phyloP scores from a whole-genome alignment of 2,888 invertebrate genomes.

The Dynastes tityus region DNA sequence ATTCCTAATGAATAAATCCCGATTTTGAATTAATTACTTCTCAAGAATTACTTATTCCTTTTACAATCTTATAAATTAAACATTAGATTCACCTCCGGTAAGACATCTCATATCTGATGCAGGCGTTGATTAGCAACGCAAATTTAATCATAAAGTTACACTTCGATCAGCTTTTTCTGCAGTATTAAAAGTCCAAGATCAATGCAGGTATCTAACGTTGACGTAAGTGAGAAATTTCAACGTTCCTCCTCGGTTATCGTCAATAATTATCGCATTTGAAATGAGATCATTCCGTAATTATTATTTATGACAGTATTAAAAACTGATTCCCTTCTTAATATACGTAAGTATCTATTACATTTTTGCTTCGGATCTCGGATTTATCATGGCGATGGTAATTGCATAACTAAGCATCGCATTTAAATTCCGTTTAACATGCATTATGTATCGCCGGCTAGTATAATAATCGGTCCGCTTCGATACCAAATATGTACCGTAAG shows the following conservation, averaged over 20 bases:
- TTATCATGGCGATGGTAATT: conserved; percentile 16
- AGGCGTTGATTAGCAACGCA: conserved; percentile 32
- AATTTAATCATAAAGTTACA: conserved; percentile 27
- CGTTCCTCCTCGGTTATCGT: background rate
- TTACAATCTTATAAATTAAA: conserved; percentile 27
- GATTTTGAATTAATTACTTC: background rate
- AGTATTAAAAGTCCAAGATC: background rate
- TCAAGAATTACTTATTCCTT: conserved; percentile 10
- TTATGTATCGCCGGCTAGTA: background rate
- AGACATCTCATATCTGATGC: background rate
- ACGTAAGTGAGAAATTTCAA: conserved; percentile 10
- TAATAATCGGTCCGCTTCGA: conserved; percentile 2
- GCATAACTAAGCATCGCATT: conserved; percentile 19
- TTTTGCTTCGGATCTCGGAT: background rate
- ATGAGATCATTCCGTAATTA: background rate
- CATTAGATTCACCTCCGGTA: conserved; percentile 25
- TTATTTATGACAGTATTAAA: conserved; percentile 13
- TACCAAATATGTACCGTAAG: conserved; percentile 27
- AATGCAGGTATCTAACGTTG: background rate
- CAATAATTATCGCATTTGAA: conserved; percentile 4
- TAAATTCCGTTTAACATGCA: conserved; percentile 25
- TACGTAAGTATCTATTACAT: conserved; percentile 1
- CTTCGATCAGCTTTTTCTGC: conserved; percentile 31
- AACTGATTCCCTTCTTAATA: conserved; percentile 18
- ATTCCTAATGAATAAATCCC: background rate